A percentile compares a stretch with the other conserved stretches of the same genome.
Conservation (phyloP, 2,888 invertebrate genomes). For the Orthosia cruda region DNA sequence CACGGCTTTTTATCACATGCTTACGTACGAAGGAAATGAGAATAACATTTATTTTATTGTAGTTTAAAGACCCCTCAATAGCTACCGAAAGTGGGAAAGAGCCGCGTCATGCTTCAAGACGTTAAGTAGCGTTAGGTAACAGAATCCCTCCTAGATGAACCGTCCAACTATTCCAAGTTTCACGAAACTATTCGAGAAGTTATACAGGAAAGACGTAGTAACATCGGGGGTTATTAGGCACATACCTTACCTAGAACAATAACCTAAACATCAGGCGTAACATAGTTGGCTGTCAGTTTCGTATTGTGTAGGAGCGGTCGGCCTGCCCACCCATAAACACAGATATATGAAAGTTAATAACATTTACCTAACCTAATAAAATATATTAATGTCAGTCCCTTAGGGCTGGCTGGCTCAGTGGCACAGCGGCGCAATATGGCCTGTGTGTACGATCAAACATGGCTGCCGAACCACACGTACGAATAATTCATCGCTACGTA, state of each 20-base stretch:
- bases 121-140: constrained; percentile 50
- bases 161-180: constrained; percentile 51
- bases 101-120: constrained; percentile 48
- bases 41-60: constrained; percentile 44
- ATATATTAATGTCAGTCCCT: constrained; percentile 82
- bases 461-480: constrained; percentile 51
- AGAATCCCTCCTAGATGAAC: constrained; percentile 45
- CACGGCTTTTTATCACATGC: constrained; percentile 20
- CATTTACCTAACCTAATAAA: constrained; percentile 80
- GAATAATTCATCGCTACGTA: constrained; percentile 66
- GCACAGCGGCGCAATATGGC: constrained; percentile 61
- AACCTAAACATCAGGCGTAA: constrained; percentile 64
- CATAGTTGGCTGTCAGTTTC: constrained; percentile 57
- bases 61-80: constrained; percentile 28
- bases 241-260: constrained; percentile 64
- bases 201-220: constrained; percentile 48
- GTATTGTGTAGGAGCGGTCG: constrained; percentile 62
- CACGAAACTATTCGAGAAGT: constrained; percentile 57
- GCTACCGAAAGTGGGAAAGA: constrained; percentile 23
- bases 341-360: constrained; percentile 83
- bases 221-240: constrained; percentile 60
- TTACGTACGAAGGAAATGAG: constrained; percentile 29
- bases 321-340: constrained; percentile 73
- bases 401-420: constrained; percentile 64
- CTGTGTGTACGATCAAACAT: constrained; percentile 67